Base-by-base conservation (phyloP, 2,888 invertebrate genomes). In the Leucophenga montana region DNA sequence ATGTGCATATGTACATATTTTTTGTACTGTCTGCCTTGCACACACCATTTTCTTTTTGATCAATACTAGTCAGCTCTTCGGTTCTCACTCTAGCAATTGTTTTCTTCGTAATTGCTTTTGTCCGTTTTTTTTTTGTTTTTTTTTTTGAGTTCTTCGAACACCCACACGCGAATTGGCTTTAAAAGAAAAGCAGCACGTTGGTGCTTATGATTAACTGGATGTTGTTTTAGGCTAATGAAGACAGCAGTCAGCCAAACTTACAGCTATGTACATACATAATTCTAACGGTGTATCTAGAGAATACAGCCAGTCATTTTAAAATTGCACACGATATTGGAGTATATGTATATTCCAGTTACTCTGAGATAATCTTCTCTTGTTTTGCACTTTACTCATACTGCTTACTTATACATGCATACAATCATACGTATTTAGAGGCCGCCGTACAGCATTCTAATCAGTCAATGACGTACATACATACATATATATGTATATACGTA, bases 91-190 rank as follows among this genome's bases (percentile, higher is more conserved):
- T 70, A 74, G 71, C 66, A 67, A 54, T 62, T 69, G 39, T 73
- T 73, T 65, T 50, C 50, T 20, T 14, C n/a, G n/a, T n/a, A n/a
- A n/a, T n/a, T n/a, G n/a, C n/a, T 16, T 39, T 82, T 69, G 18
- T 53, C 77, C 67, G 74, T 79, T 77, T 68, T 71, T 68, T 70
- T 73, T 72, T n/a, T 54, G n/a, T 48, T 62, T 78, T 67, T 78
- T 71, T 59, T 71, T 71, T 57, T 72, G 71, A 72, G 69, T 70
- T 72, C 74, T 13, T 5, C 18, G 9, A 5, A 57, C n/a, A 57
- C n/a, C 27, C n/a, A 59, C 66, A 56, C 33, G 39, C 33, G 39
- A 39, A 39, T 39, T 39, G 11, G 39, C 39, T 5, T 5, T 39
- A 3, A 39, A 39, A 39, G n/a, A n/a, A 39, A 39, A 39, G 39